These are phyloP conservation scores for Pholis gunnellus DNA, from an alignment of 2,113 vertebrate genomes.

Conservation along the genomic window DNA sequence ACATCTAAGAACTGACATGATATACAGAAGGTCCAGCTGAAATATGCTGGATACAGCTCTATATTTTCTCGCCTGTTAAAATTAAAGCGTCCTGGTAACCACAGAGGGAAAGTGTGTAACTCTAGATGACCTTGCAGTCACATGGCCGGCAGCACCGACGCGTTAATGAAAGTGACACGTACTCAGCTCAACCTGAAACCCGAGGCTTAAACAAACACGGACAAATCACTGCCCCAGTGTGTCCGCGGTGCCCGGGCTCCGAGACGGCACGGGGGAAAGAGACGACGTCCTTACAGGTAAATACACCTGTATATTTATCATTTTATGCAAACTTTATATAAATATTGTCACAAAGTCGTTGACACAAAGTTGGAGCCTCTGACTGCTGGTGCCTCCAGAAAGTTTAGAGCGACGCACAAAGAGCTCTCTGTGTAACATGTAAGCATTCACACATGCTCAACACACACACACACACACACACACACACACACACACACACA, in stretches of 20 bases:
- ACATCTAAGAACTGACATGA: not conserved
- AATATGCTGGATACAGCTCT: not conserved
- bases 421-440: slow-evolving; percentile 69
- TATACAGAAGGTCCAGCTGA: not conserved
- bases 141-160: slow-evolving; percentile 48
- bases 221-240: slow-evolving; percentile 68
- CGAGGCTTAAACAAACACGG: slow-evolving; percentile 72
- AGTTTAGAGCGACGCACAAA: slow-evolving; percentile 66
- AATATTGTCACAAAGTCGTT: slow-evolving; percentile 71
- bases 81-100: slow-evolving; percentile 42
- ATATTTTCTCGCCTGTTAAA: slow-evolving; percentile 29
- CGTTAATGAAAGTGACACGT: slow-evolving; percentile 76
- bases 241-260: slow-evolving; percentile 32
- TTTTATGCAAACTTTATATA: slow-evolving; percentile 74
- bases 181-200: slow-evolving; percentile 66
- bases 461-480: slow-evolving; percentile 25
- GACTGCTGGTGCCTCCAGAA: slow-evolving; percentile 50
- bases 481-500: slow-evolving; percentile 25
- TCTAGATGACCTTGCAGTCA: slow-evolving; percentile 63
- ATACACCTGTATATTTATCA: slow-evolving; percentile 81
- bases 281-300: slow-evolving; percentile 65
- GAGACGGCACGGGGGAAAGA: slow-evolving; percentile 20
- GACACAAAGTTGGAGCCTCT: slow-evolving; percentile 68
- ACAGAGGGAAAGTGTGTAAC: slow-evolving; percentile 52
- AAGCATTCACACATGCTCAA: slow-evolving; percentile 64